These are phyloP conservation scores for Phylloscopus collybita DNA, from an alignment of 2,797 vertebrate species.

Conservation along the genomic window DNA sequence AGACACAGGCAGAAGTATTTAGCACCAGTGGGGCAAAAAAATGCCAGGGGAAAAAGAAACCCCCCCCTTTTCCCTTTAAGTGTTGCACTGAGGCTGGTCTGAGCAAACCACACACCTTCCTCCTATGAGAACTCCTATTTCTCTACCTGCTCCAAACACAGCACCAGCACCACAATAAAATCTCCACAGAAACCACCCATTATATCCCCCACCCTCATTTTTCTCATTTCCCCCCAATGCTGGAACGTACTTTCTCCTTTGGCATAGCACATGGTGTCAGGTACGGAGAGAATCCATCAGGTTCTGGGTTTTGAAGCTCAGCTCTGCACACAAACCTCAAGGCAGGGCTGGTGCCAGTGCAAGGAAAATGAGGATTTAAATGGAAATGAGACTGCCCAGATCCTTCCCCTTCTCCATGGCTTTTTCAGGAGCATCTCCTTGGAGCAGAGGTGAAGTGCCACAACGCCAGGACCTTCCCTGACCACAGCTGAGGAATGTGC, in stretches of 20 bases:
- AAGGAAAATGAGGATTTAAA: background rate
- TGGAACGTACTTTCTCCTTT: background rate
- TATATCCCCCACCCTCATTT: background rate
- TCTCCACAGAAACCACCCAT: background rate
- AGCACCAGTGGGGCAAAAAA: background rate
- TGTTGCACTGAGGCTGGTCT: background rate
- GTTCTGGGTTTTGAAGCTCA: background rate
- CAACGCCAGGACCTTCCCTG: background rate
- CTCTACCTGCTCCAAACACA: background rate
- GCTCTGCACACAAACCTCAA: slow-evolving; percentile 15
- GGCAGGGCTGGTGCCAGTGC: background rate
- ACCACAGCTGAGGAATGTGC: background rate
- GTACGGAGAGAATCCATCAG: background rate
- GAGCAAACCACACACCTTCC: background rate
- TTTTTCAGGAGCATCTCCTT: background rate
- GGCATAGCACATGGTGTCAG: background rate
- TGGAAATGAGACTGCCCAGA: background rate
- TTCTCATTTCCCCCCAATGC: background rate
- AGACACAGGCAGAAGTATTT: background rate
- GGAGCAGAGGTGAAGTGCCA: background rate
- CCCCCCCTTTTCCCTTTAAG: background rate
- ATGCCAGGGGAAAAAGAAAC: background rate
- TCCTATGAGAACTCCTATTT: background rate
- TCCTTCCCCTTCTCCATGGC: background rate
- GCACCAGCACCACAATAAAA: background rate